Conservation (phyloP, 2,797 vertebrate species). For the Falco columbarius region DNA sequence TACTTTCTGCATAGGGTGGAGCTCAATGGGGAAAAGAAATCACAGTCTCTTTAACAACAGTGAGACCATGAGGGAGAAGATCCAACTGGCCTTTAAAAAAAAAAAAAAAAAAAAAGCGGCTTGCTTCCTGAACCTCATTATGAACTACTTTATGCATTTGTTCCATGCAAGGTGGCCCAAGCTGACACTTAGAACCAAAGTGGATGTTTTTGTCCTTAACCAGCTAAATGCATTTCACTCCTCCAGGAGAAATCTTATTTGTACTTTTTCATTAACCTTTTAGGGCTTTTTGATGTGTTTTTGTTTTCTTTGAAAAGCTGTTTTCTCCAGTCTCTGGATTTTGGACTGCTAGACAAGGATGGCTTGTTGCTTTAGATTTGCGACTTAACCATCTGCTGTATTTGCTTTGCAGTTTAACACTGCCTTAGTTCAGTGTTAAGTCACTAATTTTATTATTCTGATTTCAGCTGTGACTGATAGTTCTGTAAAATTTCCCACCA, state of each 20-base stretch:
- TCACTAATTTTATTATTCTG: neutral
- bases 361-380: neutral
- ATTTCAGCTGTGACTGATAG: neutral
- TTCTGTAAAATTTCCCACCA: neutral
- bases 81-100: neutral
- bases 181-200: neutral
- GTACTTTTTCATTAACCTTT: neutral
- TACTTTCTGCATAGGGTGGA: neutral
- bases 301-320: neutral
- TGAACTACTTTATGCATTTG: neutral
- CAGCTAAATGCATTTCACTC: neutral
- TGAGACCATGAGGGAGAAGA: neutral
- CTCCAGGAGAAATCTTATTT: neutral
- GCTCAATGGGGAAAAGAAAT: neutral
- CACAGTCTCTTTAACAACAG: neutral
- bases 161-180: neutral
- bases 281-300: neutral
- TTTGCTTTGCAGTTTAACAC: neutral
- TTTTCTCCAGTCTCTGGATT: neutral
- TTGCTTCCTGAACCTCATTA: neutral
- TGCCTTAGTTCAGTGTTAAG: neutral
- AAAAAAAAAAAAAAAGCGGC: too few relatives aligned
- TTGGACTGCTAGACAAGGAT: neutral
- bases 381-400: neutral
- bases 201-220: neutral